Base-by-base conservation (phyloP, 2,888 invertebrate genomes). In the Eilema depressum region DNA sequence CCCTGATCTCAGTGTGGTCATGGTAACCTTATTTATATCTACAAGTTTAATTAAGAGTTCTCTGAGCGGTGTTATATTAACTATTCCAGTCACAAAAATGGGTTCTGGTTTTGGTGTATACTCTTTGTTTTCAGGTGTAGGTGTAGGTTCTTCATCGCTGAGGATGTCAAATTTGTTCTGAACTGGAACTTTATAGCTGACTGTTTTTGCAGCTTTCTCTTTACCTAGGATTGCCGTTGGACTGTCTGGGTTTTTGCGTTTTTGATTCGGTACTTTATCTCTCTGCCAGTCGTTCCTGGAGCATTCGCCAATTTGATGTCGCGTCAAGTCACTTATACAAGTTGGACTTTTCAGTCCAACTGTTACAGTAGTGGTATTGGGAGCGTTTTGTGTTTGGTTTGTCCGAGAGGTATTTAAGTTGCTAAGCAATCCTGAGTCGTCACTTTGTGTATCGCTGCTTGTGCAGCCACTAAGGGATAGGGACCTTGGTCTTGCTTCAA, bases 1-100 rank as follows among this genome's bases (percentile, higher is more conserved):
- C 14, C 73, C 69, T 14, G 73, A 70, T 73, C 47, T 70, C 20
- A 73, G 10, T 0, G 68, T 68, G 1, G 62, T 62, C 68, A 68
- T 56, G 7, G 14, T 53, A 33, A 23, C 62, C 28, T 23, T 28
- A 4, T 56, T 23, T 7, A 3, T 53, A 11, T 62, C 37, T 0
- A 59, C 37, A 23, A 66, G 1, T 56, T 20, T 30, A 10, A n/a
- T 11, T 20, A 65, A 17, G 3, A 30, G 2, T n/a, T 60, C 61
- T 61, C 26, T 65, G 3, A 61, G 23, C 4, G 41, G 17, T 14
- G 7, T 61, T 25, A 61, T 23, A n/a, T 61, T 25, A 8, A 67
- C 1, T 0, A 66, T 17, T 2, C 66, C 66, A 20, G 66, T 67
- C 7, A 67, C 47, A 53, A 67, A 67, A 20, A 67, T 67, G 3